Evolutionary conservation across 1,140 invertebrate genomes (phyloP).

Genomic region (Mylabris phalerata): DNA sequence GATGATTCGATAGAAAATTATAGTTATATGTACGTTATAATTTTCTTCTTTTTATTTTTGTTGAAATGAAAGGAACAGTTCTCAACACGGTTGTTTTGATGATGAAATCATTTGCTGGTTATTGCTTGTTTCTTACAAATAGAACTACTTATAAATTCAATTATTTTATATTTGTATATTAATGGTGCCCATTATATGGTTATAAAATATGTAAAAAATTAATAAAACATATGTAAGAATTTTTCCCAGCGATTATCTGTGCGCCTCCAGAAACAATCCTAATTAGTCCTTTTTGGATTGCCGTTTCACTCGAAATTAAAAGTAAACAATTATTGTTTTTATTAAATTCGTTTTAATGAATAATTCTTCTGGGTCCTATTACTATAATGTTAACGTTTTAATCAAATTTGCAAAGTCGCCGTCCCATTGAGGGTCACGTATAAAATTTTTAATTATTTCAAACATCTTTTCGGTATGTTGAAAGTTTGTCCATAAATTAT

Average conservation of each 20-base stretch:
- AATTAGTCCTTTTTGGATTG: not conserved
- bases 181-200: conserved; percentile 16
- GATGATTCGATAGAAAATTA: not conserved
- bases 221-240: conserved; percentile 16
- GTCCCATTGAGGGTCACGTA: too few species aligned
- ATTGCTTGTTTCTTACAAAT: not conserved
- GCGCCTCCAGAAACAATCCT: not conserved
- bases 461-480: too few species aligned
- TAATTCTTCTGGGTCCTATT: not conserved
- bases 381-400: not conserved
- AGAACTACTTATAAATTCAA: not conserved
- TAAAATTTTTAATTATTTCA: too few species aligned
- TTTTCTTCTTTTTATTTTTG: not conserved
- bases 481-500: too few species aligned
- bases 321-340: not conserved
- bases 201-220: conserved; percentile 15
- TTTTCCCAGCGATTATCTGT: not conserved
- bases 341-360: not conserved
- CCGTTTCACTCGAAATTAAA: not conserved
- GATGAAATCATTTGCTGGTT: not conserved
- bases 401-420: too few species aligned
- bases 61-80: not conserved
- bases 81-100: not conserved
- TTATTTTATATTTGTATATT: conserved; percentile 20
- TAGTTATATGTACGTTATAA: not conserved